phyloP scores from a whole-genome alignment of 2,797 vertebrate genomes.

The Oryzias dopingdopingensis region DNA sequence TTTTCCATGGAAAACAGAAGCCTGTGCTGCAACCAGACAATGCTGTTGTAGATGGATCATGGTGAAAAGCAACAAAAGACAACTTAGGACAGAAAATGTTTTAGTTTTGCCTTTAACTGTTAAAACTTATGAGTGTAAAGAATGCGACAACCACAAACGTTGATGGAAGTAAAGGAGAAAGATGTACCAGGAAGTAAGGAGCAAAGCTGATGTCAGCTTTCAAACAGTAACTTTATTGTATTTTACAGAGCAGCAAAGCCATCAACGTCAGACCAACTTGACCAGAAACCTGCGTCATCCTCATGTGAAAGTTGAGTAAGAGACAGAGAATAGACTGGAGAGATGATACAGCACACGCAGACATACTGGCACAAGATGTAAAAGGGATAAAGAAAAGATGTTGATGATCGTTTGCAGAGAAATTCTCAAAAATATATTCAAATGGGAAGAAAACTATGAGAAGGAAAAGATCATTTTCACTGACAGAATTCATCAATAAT shows the following conservation, averaged over 20 bases:
- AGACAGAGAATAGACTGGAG: conserved; percentile 70
- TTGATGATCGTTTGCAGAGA: neutral
- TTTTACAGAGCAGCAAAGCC: conserved; percentile 34
- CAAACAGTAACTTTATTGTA: conserved; percentile 50
- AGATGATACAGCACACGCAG: conserved; percentile 43
- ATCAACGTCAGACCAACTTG: conserved; percentile 76
- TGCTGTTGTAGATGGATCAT: neutral
- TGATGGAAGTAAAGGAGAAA: conserved; percentile 24
- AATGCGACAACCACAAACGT: conserved; percentile 9
- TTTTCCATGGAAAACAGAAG: too few relatives aligned
- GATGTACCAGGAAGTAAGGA: conserved; percentile 11
- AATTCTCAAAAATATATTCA: too few relatives aligned
- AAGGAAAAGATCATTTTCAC: conserved; percentile 1
- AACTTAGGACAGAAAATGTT: neutral
- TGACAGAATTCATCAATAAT: neutral
- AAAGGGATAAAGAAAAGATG: conserved; percentile 17
- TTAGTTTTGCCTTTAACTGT: neutral
- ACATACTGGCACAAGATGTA: neutral
- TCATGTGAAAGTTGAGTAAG: conserved; percentile 81
- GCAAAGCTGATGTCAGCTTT: conserved; percentile 18
- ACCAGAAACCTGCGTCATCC: conserved; percentile 75
- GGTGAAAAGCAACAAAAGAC: neutral
- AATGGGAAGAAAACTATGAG: neutral
- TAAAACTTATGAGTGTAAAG: conserved; percentile 1
- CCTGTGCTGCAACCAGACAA: neutral